A percentile compares a stretch with the other conserved stretches of the same genome.
Conservation (phyloP, 1,140 invertebrate species). For the Conus ventricosus region DNA sequence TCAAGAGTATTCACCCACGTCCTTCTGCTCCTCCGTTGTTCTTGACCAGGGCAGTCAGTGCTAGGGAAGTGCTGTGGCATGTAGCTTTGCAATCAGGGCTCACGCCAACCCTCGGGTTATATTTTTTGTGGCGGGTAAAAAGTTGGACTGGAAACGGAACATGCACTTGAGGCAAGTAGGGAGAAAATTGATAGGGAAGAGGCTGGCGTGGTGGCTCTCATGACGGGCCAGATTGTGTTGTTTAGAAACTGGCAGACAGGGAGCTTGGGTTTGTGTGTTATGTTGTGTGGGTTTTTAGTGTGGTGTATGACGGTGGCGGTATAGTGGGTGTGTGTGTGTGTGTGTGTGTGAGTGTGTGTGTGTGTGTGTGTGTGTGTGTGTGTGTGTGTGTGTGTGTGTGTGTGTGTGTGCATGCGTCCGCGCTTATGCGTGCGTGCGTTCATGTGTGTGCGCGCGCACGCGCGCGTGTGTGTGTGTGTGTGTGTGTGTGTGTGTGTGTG, state of each 20-base stretch:
- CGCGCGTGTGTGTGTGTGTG: no score
- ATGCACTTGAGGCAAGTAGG: neutral
- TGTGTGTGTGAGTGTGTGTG: neutral
- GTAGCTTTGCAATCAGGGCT: neutral
- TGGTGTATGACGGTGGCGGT: no score
- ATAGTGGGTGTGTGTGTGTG: no score
- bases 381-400: neutral
- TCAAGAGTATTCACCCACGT: no score
- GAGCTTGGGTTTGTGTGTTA: neutral
- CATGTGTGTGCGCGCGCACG: neutral
- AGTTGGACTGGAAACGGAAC: neutral
- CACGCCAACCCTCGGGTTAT: neutral
- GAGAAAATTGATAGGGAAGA: neutral
- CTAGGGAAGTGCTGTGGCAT: no score
- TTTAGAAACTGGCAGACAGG: neutral
- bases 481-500: no score
- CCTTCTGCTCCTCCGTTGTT: no score
- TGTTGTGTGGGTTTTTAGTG: neutral
- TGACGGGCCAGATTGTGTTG: neutral
- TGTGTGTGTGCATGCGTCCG: neutral
- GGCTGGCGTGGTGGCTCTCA: no score
- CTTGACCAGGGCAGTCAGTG: no score
- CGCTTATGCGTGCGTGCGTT: neutral
- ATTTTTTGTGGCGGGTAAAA: neutral
- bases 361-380: neutral